phyloP scores from a whole-genome alignment of 1,140 invertebrate species.

The Conus betulinus region DNA sequence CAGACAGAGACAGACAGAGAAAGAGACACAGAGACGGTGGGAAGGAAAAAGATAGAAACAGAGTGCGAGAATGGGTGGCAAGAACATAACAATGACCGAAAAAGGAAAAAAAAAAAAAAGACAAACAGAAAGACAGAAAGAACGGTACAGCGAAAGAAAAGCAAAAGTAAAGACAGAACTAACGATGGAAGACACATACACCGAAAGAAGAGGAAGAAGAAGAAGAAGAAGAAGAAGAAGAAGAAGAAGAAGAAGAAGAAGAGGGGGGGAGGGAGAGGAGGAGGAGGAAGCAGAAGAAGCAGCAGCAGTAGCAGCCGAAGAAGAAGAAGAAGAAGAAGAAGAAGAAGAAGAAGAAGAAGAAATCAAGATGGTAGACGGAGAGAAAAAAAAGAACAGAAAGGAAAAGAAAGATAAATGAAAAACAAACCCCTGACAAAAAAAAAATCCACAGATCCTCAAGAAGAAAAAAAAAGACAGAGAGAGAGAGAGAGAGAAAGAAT shows the following conservation, averaged over 20 bases:
- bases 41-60: not conserved
- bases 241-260: not conserved
- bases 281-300: not conserved
- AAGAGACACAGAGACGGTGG: not conserved
- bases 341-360: not conserved
- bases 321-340: not conserved
- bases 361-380: no score
- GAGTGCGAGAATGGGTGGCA: no score
- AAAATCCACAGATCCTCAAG: no score
- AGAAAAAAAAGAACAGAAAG: no score
- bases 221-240: slow-evolving; percentile 4
- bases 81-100: no score
- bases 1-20: not conserved
- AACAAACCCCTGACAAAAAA: no score
- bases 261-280: not conserved
- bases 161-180: not conserved
- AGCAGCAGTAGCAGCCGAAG: not conserved
- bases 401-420: no score
- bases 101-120: not conserved
- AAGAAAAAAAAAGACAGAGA: no score
- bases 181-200: not conserved
- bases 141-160: not conserved
- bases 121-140: not conserved
- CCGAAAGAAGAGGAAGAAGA: not conserved
- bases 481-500: no score